These are phyloP conservation scores for Linyphia triangularis DNA, from an alignment of 2,888 invertebrate genomes.

Conservation along the genomic window DNA sequence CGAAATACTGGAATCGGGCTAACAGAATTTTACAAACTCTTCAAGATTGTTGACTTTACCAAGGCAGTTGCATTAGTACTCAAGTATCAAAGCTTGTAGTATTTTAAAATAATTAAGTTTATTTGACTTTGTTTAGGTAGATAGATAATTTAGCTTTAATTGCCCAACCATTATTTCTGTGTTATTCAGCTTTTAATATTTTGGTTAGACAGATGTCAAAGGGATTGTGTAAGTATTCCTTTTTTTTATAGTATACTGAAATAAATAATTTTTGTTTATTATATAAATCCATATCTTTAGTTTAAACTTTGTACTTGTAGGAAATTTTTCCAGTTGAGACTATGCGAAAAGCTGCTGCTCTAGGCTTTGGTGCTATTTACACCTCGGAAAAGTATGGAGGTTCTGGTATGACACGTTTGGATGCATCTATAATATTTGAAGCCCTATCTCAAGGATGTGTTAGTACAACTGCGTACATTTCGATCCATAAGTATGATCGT, in stretches of 20 bases:
- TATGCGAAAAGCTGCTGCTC: constrained; percentile 81
- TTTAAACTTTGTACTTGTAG: constrained; percentile 77
- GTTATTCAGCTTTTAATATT: background rate
- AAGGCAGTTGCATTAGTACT: no score
- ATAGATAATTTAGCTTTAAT: no score
- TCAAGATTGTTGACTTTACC: no score
- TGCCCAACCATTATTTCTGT: background rate
- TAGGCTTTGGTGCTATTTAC: constrained; percentile 83
- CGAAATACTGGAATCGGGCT: no score
- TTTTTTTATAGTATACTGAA: background rate
- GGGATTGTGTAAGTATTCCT: background rate
- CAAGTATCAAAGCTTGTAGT: no score
- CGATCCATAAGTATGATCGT: constrained; percentile 82
- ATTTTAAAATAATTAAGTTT: no score
- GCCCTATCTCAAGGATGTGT: constrained; percentile 83
- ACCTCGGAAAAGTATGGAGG: constrained; percentile 82
- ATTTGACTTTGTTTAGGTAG: no score
- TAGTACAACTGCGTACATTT: constrained; percentile 83
- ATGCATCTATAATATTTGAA: constrained; percentile 83
- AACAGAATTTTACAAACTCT: no score
- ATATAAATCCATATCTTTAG: background rate
- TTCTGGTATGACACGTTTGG: constrained; percentile 81
- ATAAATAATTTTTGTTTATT: background rate
- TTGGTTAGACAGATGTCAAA: background rate
- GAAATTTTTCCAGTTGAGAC: constrained; percentile 82